phyloP scores from a whole-genome alignment of 2,797 vertebrate genomes.

The Ptychobarbus kaznakovi region DNA sequence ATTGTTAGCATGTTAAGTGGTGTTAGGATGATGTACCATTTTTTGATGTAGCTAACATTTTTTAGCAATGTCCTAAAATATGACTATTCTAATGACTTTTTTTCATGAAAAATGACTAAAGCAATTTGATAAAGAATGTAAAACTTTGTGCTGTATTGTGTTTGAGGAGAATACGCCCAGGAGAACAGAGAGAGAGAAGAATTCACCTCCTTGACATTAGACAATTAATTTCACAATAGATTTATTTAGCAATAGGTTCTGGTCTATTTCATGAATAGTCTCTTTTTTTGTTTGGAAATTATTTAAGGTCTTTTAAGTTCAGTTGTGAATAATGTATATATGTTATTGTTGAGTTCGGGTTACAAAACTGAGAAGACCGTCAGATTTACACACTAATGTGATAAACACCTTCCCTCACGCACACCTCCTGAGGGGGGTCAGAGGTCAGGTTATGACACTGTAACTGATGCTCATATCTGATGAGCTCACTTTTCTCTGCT shows the following conservation, averaged over 20 bases:
- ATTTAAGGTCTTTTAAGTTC: neutral
- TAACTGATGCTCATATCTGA: slow-evolving; percentile 61
- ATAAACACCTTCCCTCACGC: slow-evolving; percentile 36
- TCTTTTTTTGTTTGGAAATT: slow-evolving; percentile 1
- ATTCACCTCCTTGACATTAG: neutral
- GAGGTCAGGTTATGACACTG: slow-evolving; percentile 56
- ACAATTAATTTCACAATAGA: neutral
- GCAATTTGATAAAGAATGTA: neutral
- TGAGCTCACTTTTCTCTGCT: slow-evolving; percentile 55
- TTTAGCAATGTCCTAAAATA: neutral
- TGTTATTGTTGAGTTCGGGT: slow-evolving; percentile 40
- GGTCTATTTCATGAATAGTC: neutral
- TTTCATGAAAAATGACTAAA: neutral
- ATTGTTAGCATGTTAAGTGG: neutral
- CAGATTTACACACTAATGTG: slow-evolving; percentile 35
- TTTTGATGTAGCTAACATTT: neutral
- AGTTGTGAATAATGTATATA: slow-evolving; percentile 12
- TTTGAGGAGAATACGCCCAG: neutral
- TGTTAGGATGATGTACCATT: neutral
- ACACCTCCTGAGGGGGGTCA: slow-evolving; percentile 52
- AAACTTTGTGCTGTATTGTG: neutral
- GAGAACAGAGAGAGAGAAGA: neutral
- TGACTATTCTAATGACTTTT: neutral
- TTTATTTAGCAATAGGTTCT: slow-evolving; percentile 4
- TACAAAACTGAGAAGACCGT: slow-evolving; percentile 13